These are phyloP conservation scores for Adelges cooleyi DNA, from an alignment of 1,140 invertebrate species.

Conservation along the genomic window DNA sequence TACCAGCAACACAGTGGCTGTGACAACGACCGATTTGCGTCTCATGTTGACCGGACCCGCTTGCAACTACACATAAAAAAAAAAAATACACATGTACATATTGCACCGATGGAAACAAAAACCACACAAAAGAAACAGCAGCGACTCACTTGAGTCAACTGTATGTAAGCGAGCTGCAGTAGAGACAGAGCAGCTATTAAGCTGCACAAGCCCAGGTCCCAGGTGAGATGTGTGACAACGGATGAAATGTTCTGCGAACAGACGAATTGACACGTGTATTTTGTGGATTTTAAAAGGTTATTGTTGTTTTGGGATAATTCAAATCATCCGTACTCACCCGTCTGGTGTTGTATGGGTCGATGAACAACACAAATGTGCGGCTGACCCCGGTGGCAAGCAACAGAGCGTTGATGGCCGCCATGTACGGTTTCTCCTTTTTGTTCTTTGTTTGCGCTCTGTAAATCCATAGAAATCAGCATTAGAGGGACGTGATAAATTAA, in stretches of 20 bases:
- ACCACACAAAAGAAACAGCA: too few species aligned
- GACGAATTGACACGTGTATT: too few species aligned
- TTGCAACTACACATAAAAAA: slow-evolving; percentile 2
- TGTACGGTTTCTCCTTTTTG: slow-evolving; percentile 42
- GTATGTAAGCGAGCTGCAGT: slow-evolving; percentile 48
- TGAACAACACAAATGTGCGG: slow-evolving; percentile 44
- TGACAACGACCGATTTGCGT: slow-evolving; percentile 22
- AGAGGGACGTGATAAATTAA: too few species aligned
- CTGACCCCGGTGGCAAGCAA: slow-evolving; percentile 47
- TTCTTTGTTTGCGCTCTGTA: slow-evolving; percentile 31
- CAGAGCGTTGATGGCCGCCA: slow-evolving; percentile 52
- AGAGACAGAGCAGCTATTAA: slow-evolving; percentile 49
- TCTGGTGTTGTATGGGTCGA: slow-evolving; percentile 50
- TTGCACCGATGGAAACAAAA: too few species aligned
- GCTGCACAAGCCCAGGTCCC: slow-evolving; percentile 51
- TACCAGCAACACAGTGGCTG: slow-evolving; percentile 8
- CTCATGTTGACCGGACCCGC: slow-evolving; percentile 7
- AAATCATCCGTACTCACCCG: slow-evolving; percentile 37
- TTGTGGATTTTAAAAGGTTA: background rate
- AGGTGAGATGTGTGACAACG: slow-evolving; percentile 44
- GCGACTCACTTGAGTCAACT: slow-evolving; percentile 44
- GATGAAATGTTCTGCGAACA: slow-evolving; percentile 44
- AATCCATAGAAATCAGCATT: too few species aligned
- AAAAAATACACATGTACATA: background rate
- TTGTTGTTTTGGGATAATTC: background rate